Evolutionary conservation across 2,888 invertebrate species (phyloP).

Genomic region (Podotricha telesiphe): DNA sequence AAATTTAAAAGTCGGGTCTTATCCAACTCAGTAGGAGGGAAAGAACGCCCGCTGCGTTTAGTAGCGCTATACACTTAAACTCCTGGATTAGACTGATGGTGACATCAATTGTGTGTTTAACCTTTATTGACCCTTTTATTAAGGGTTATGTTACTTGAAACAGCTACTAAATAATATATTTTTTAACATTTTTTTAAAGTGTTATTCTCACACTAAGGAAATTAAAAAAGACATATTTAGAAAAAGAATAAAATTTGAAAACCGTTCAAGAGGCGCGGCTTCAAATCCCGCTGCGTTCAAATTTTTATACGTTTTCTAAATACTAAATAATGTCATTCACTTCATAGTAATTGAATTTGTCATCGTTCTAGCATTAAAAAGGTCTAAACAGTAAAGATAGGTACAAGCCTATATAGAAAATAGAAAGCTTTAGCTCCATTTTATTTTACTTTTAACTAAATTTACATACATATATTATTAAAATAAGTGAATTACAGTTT

Average conservation of each 20-base stretch:
- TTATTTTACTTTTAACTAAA: background rate
- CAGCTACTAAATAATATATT: slow-evolving; percentile 17
- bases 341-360: background rate
- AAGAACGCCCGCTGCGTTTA: slow-evolving; percentile 41
- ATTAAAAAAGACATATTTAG: too few relatives aligned
- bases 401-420: background rate
- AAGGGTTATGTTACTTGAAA: slow-evolving; percentile 19
- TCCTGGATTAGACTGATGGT: slow-evolving; percentile 42
- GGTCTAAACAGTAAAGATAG: background rate
- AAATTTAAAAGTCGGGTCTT: slow-evolving; percentile 69
- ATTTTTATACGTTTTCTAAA: too few relatives aligned
- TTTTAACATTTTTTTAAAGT: too few relatives aligned
- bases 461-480: too few relatives aligned
- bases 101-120: slow-evolving; percentile 41
- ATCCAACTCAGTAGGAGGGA: slow-evolving; percentile 49
- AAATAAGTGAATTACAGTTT: too few relatives aligned
- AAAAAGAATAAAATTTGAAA: too few relatives aligned
- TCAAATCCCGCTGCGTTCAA: too few relatives aligned
- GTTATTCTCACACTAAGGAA: too few relatives aligned
- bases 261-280: too few relatives aligned
- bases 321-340: slow-evolving; percentile 1
- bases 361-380: background rate
- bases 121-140: slow-evolving; percentile 34
- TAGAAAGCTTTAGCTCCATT: background rate
- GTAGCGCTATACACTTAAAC: slow-evolving; percentile 36